Base-by-base conservation (phyloP, 2,113 vertebrate species). In the Corapipo altera region DNA sequence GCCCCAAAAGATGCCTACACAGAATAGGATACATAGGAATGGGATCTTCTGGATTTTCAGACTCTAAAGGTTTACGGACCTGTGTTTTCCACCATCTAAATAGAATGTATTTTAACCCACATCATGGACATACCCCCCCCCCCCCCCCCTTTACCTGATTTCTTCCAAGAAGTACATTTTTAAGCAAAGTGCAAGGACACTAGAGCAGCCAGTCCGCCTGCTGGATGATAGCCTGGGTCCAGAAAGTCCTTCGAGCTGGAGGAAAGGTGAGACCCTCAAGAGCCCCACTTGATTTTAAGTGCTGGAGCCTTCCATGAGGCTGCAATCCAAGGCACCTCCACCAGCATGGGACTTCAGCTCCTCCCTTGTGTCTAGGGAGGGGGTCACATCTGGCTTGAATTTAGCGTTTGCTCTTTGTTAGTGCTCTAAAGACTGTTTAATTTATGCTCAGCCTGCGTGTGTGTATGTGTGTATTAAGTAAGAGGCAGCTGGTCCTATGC, bases 351-450 rank as follows among this genome's bases (percentile, higher is more conserved):
- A 51, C 17, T 86, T 72, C 52, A 87, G 52, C 41, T 73, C 4
- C 37, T 87, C 67, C 32, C 46, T 81, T 23, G 12, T 85, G 27
- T 80, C 48, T 33, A 57, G 72, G 43, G 44, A 89, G 8, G 23
- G 33, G 49, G 41, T 85, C 67, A 58, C 84, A 92, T 96, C 91
- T 95, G 94, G 77, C 72, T 89, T 92, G 81, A 91, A 85, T 97
- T 95, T 89, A 89, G 49, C 37, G 69, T 89, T 93, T 92, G 14
- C 74, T 92, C 8, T 95, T 93, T 85, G n/a, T 82, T 92, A 88
- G 76, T 1, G 2, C 27, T 76, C 80, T 89, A 39, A 87, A 90
- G 46, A 32, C 49, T 74, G 44, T 84, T 75, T 82, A 88, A 88
- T 94, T 85, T 92, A 89, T 71, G 69, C 35, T 12, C 78, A 89